Percentiles rank a stretch among this genome's conserved stretches.
Conservation (phyloP, 2,888 invertebrate species). For the Euclidia mi region DNA sequence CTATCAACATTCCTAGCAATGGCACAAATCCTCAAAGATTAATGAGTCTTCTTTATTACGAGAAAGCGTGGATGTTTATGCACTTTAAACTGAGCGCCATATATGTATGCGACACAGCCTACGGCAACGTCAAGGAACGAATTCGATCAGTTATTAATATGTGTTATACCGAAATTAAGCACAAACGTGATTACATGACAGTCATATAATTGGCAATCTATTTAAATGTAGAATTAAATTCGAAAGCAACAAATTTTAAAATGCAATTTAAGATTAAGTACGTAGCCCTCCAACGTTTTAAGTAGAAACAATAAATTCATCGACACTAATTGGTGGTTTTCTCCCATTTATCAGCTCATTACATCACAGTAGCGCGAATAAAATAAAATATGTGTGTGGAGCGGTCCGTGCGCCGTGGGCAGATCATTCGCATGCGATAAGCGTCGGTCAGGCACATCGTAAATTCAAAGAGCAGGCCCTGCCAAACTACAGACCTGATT, state of each 20-base stretch:
- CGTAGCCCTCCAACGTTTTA: slow-evolving; percentile 89
- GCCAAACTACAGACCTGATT: slow-evolving; percentile 89
- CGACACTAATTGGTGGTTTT: slow-evolving; percentile 90
- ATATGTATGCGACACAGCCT: too few species aligned
- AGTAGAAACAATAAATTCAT: slow-evolving; percentile 90
- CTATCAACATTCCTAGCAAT: too few species aligned
- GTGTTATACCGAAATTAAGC: neutral
- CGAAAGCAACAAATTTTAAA: slow-evolving; percentile 77
- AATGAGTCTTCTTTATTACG: too few species aligned
- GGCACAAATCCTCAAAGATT: too few species aligned
- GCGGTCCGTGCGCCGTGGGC: slow-evolving; percentile 88
- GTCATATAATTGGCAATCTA: slow-evolving; percentile 34
- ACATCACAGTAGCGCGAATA: slow-evolving; percentile 90
- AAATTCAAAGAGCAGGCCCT: slow-evolving; percentile 88
- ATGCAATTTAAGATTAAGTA: slow-evolving; percentile 87
- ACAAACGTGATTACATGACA: slow-evolving; percentile 1
- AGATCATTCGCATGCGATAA: slow-evolving; percentile 90
- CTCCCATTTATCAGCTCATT: slow-evolving; percentile 90
- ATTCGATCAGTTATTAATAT: neutral
- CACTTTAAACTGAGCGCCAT: too few species aligned
- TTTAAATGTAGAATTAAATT: slow-evolving; percentile 73
- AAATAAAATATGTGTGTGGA: slow-evolving; percentile 90
- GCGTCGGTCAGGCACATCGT: slow-evolving; percentile 89
- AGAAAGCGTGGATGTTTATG: too few species aligned
- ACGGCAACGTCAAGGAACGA: too few species aligned